Base-by-base conservation (phyloP, 2,797 vertebrate genomes). In the Pseudopleuronectes americanus region DNA sequence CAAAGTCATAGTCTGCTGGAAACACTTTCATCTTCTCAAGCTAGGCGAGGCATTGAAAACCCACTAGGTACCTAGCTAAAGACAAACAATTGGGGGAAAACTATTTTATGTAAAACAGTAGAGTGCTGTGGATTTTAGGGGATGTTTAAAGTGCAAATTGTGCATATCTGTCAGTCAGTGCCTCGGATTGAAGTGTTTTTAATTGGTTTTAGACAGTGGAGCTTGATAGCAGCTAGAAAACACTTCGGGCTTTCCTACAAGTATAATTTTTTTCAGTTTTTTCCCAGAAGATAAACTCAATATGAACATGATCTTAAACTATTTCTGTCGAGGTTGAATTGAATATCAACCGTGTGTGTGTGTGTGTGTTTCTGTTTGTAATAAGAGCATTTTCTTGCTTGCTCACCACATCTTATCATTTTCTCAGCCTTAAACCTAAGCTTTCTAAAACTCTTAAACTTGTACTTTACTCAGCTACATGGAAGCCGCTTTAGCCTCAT, bases 371-470 rank as follows among this genome's bases (percentile, higher is more conserved):
- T 8, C 14, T 45, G 43, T 17, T 17, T 8, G 17, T 19, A 17
- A 45, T 45, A 55, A 24, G 1, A 54, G 4, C 8, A 24, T 71
- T 71, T 77, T 62, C 38, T 47, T 48, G 4, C 45, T 23, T 31
- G 26, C 43, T 54, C 8, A 48, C 4, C 4, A 19, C 56, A 22
- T 62, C 10, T 56, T 65, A 31, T 45, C 36, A 8, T 36, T 48
- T 33, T 72, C 36, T 23, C 51, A 33, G 41, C 14, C 61, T 60
- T 48, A 67, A 60, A 33, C 43, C 43, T 19, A 45, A 70, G 16
- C 47, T 22, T 57, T 69, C 61, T 72, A 57, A 73, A 61, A 64
- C 17, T 55, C 57, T 70, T 61, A 21, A 22, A 51, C 17, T 47
- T 61, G 12, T 19, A 38, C 36, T 28, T 4, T 43, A 28, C 45